Conservation (phyloP, 64 coral and sea anemone species). For the Montipora cactus region DNA sequence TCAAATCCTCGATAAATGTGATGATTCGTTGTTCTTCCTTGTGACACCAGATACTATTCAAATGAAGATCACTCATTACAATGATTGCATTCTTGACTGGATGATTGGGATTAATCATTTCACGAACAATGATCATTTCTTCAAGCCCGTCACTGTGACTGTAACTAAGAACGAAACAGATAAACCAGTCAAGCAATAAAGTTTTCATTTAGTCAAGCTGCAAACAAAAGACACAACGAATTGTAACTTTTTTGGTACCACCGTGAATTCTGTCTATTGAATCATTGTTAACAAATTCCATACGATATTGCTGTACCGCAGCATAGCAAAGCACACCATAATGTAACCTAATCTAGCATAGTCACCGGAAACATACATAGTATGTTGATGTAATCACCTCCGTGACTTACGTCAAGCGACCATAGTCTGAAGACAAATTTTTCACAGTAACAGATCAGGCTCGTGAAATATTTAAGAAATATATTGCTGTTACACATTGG, state of each 20-base stretch:
- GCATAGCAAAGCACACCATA: background rate
- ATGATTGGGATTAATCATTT: constrained; percentile 18
- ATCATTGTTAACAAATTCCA: background rate
- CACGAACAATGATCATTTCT: constrained; percentile 2
- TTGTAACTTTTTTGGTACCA: too few relatives aligned
- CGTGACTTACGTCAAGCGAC: background rate
- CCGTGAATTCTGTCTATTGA: background rate
- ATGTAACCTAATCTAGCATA: background rate
- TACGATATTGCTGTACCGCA: background rate
- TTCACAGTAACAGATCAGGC: background rate
- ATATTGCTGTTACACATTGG: background rate
- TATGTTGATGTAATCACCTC: background rate
- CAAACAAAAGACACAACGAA: background rate
- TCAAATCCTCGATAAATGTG: constrained; percentile 1
- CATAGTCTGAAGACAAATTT: background rate
- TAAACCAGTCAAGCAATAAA: background rate
- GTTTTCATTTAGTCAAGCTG: background rate
- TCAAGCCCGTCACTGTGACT: background rate
- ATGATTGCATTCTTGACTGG: constrained; percentile 14
- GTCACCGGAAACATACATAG: background rate
- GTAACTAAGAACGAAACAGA: background rate
- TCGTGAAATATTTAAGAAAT: background rate
- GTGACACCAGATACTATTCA: constrained; percentile 10
- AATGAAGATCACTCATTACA: constrained; percentile 1
- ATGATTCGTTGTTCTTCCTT: background rate